These are phyloP conservation scores for Zoanthus sansibaricus DNA, from an alignment of 92 coral and sea anemone genomes.

Conservation along the genomic window DNA sequence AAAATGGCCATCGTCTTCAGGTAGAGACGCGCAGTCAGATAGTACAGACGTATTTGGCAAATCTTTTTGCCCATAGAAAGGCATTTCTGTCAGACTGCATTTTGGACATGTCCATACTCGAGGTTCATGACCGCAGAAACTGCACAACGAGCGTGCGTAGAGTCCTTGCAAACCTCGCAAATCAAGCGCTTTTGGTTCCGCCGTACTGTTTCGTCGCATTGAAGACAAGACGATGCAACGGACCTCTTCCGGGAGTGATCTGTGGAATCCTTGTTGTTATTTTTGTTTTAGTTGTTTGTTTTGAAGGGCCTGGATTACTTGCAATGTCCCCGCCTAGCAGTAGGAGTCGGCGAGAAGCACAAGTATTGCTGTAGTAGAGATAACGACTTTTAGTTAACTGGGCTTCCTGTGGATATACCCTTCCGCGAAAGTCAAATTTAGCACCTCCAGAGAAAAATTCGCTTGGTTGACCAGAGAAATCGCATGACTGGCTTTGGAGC, in stretches of 20 bases:
- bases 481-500: not conserved
- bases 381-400: not conserved
- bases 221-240: conserved; percentile 4
- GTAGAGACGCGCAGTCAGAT: conserved; percentile 19
- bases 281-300: not conserved
- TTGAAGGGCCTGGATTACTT: not conserved
- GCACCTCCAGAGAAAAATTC: conserved; percentile 4
- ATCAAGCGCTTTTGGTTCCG: conserved; percentile 17
- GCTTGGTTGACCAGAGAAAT: not conserved
- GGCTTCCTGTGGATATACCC: conserved; percentile 14
- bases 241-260: conserved; percentile 13
- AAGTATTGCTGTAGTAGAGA: conserved; percentile 9
- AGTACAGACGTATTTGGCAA: not conserved
- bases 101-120: conserved; percentile 1
- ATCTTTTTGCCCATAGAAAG: conserved; percentile 3
- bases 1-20: conserved; percentile 18
- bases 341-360: not conserved
- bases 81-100: conserved; percentile 7
- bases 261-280: not conserved
- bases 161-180: conserved; percentile 19
- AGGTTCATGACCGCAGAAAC: not conserved
- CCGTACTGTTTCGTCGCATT: conserved; percentile 10
- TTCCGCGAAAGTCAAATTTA: conserved; percentile 17
- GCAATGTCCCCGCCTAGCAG: conserved; percentile 1
- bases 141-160: conserved; percentile 17